These are phyloP conservation scores for Ophiodon elongatus DNA, from an alignment of 2,113 vertebrate species.

Conservation along the genomic window DNA sequence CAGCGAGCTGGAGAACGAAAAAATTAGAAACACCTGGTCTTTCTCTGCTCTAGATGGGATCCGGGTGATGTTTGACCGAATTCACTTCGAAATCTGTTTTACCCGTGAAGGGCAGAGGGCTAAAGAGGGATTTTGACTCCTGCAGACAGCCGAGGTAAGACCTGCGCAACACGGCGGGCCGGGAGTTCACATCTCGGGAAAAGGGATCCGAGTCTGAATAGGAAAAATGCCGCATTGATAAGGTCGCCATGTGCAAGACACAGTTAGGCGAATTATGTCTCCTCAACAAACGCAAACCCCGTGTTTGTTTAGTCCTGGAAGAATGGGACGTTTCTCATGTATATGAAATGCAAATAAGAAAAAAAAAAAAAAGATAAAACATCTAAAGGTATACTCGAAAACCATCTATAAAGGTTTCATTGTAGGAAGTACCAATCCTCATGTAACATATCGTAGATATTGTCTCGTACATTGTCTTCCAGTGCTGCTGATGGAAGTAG, in stretches of 20 bases:
- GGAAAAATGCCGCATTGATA: too few species aligned
- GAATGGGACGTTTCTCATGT: not conserved
- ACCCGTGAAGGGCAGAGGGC: slow-evolving; percentile 40
- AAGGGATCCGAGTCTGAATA: not conserved
- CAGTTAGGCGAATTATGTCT: not conserved
- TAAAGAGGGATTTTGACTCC: slow-evolving; percentile 5
- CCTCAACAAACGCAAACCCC: not conserved
- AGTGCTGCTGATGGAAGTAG: not conserved
- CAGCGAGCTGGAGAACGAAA: slow-evolving; percentile 8
- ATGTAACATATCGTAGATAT: not conserved
- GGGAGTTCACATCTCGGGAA: not conserved
- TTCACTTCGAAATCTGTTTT: slow-evolving; percentile 35
- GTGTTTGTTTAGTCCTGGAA: not conserved
- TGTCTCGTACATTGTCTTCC: not conserved
- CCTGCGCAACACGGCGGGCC: not conserved
- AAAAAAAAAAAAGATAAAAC: not conserved
- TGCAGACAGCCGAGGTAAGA: slow-evolving; percentile 6
- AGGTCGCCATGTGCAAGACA: not conserved
- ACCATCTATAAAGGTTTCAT: not conserved
- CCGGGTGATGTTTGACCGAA: slow-evolving; percentile 26
- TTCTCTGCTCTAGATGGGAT: slow-evolving; percentile 25
- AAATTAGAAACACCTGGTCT: slow-evolving; percentile 28
- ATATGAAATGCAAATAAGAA: not conserved
- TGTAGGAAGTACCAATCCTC: not conserved
- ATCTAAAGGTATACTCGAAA: not conserved